phyloP scores from a whole-genome alignment of 2,113 vertebrate species.

The Erythrolamprus reginae region DNA sequence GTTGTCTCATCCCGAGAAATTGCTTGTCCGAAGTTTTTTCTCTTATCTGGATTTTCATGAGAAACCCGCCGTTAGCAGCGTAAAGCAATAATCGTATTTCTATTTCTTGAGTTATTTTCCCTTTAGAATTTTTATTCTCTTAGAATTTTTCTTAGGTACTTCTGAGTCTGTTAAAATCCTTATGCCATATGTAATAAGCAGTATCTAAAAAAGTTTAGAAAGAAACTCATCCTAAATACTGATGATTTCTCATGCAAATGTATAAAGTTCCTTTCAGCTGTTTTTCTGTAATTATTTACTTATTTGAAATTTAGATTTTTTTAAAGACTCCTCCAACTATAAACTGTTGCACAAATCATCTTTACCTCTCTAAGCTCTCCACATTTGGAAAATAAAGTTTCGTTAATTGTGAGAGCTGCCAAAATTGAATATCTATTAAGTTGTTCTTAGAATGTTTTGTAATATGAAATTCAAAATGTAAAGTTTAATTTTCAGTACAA shows the following conservation, averaged over 20 bases:
- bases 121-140: background rate
- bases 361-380: background rate
- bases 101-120: background rate
- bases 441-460: background rate
- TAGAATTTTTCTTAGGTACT: background rate
- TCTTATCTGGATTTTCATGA: no score
- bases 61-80: no score
- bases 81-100: no score
- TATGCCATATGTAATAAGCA: background rate
- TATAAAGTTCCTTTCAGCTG: background rate
- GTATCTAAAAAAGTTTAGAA: background rate
- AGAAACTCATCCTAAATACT: background rate
- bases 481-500: background rate
- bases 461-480: background rate
- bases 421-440: background rate
- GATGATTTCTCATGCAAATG: background rate
- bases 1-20: no score
- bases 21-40: no score
- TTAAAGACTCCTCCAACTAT: background rate
- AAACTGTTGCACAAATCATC: background rate
- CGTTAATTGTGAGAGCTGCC: background rate
- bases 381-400: background rate
- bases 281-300: background rate
- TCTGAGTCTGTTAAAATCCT: background rate
- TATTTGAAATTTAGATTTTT: background rate